phyloP scores from a whole-genome alignment of 2,797 vertebrate species.

The Botia kubotai region DNA sequence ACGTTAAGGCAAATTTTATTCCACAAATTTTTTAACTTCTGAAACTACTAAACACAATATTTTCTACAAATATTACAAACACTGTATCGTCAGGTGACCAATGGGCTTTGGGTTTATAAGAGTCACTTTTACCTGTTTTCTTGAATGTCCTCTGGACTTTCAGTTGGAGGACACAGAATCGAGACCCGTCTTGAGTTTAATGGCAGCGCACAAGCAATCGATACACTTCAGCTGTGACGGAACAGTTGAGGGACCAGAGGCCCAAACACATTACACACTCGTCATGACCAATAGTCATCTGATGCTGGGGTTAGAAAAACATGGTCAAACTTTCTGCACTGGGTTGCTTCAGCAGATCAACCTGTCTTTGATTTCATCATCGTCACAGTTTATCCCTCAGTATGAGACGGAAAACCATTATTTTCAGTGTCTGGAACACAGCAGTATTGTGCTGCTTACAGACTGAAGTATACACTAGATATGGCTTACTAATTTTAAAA shows the following conservation, averaged over 20 bases:
- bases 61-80: not conserved
- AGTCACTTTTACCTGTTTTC: conserved; percentile 23
- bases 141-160: conserved; percentile 55
- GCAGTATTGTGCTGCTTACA: not conserved
- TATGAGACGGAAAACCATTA: not conserved
- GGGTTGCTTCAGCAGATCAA: not conserved
- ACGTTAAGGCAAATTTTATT: conserved; percentile 32
- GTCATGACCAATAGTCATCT: conserved; percentile 52
- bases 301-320: conserved; percentile 46
- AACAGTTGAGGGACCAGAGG: conserved; percentile 57
- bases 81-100: conserved; percentile 14
- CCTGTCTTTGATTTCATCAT: conserved; percentile 31
- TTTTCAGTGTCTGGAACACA: not conserved
- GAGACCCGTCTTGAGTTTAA: conserved; percentile 60
- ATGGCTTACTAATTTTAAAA: no score
- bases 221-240: conserved; percentile 61
- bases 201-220: conserved; percentile 56
- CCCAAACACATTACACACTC: conserved; percentile 59
- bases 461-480: no score
- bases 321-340: conserved; percentile 42
- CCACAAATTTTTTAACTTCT: conserved; percentile 34
- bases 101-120: conserved; percentile 12
- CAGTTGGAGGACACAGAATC: conserved; percentile 58
- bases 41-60: conserved; percentile 45
- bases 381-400: conserved; percentile 28